Conservation (phyloP, 2,113 vertebrate species). For the Ailurus styani region DNA sequence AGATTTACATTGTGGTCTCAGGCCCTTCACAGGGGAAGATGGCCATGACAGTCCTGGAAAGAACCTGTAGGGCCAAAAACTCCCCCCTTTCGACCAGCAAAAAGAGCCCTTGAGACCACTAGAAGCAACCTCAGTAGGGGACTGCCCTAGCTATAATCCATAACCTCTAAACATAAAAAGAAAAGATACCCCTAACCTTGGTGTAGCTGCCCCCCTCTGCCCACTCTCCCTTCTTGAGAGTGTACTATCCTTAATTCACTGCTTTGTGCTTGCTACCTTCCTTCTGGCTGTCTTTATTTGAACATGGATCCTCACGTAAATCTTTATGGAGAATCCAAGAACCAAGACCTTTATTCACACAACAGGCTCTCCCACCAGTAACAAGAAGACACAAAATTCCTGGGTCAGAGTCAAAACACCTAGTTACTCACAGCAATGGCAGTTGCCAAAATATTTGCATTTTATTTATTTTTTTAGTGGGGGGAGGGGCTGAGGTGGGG, state of each 20-base stretch:
- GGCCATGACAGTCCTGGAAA: not conserved
- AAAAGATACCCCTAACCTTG: not conserved
- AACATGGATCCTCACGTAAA: not conserved
- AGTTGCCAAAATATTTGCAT: not conserved
- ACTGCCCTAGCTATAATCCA: not conserved
- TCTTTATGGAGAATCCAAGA: not conserved
- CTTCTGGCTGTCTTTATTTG: not conserved
- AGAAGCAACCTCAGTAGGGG: not conserved
- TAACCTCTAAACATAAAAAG: not conserved
- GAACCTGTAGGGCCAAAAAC: not conserved
- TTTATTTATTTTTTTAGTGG: not conserved
- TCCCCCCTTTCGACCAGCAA: not conserved
- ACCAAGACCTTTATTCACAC: not conserved
- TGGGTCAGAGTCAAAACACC: not conserved
- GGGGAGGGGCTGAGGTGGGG: too few species aligned
- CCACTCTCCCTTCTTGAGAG: not conserved
- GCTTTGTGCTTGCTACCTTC: not conserved
- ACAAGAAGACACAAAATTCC: not conserved
- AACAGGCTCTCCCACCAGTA: not conserved
- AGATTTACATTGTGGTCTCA: not conserved
- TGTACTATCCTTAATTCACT: not conserved
- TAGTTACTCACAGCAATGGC: not conserved
- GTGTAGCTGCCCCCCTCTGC: not conserved
- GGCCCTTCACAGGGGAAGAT: not conserved
- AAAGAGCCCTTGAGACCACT: not conserved